A percentile compares a stretch with the other conserved stretches of the same genome.
These are phyloP conservation scores for Nemotelus nigrinus DNA, from an alignment of 2,888 invertebrate genomes.

Conservation along the genomic window DNA sequence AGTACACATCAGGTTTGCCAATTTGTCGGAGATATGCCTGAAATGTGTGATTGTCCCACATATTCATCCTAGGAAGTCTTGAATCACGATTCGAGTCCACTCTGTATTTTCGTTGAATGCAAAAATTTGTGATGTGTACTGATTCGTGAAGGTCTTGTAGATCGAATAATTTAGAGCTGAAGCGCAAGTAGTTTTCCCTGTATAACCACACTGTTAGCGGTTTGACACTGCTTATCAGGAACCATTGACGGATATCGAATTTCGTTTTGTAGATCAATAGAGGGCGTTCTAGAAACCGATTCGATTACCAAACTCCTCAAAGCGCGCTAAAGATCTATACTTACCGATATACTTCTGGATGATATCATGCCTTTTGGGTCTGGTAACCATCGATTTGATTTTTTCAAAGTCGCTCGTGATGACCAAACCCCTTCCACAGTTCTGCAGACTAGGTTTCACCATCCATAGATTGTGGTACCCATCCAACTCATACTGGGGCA, in stretches of 20 bases:
- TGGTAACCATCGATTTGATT: constrained; percentile 77
- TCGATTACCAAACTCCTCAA: neutral
- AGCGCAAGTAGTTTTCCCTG: constrained; percentile 90
- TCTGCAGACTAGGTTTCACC: constrained; percentile 92
- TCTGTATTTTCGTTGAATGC: constrained; percentile 88
- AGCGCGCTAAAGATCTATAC: constrained; percentile 39
- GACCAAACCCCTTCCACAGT: constrained; percentile 89
- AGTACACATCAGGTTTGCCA: constrained; percentile 83
- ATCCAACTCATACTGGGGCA: constrained; percentile 87
- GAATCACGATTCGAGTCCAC: constrained; percentile 75
- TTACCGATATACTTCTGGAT: constrained; percentile 96
- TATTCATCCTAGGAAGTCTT: constrained; percentile 86
- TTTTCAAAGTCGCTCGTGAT: constrained; percentile 87
- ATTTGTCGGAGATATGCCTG: constrained; percentile 73
- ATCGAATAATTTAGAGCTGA: constrained; percentile 89
- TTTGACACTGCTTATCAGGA: constrained; percentile 88
- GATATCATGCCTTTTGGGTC: constrained; percentile 82
- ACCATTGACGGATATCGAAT: constrained; percentile 97
- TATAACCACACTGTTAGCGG: constrained; percentile 94
- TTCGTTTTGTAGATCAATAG: constrained; percentile 89
- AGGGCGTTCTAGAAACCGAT: constrained; percentile 77
- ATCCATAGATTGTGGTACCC: constrained; percentile 93
- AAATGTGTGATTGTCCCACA: constrained; percentile 93
- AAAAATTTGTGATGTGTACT: constrained; percentile 92
- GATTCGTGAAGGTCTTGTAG: constrained; percentile 90